These are phyloP conservation scores for Rhagophthalmus giganteus DNA, from an alignment of 2,888 invertebrate species.

Conservation along the genomic window DNA sequence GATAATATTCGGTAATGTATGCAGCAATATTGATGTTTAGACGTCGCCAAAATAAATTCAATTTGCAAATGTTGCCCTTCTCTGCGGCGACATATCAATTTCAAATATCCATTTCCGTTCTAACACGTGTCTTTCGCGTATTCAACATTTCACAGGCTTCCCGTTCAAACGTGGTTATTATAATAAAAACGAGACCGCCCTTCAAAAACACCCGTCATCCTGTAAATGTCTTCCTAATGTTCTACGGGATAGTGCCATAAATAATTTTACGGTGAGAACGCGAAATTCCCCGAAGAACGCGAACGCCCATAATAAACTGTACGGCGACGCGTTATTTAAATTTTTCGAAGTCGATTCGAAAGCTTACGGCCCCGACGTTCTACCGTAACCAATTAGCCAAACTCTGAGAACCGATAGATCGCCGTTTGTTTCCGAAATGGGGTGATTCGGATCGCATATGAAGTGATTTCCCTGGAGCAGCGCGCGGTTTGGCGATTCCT, in stretches of 20 bases:
- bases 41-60: constrained; percentile 43
- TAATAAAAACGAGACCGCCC: constrained; percentile 45
- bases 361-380: too few species aligned
- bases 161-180: constrained; percentile 43
- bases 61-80: constrained; percentile 47
- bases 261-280: constrained; percentile 49
- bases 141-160: constrained; percentile 47
- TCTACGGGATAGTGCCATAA: constrained; percentile 46
- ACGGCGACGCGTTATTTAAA: too few species aligned
- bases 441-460: constrained; percentile 47
- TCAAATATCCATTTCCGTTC: constrained; percentile 45
- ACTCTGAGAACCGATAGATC: constrained; percentile 49
- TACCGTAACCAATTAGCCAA: constrained; percentile 49
- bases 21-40: constrained; percentile 22
- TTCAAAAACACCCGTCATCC: constrained; percentile 37
- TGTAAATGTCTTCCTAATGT: constrained; percentile 47
- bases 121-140: constrained; percentile 48
- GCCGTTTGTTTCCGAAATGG: constrained; percentile 48
- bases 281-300: constrained; percentile 38
- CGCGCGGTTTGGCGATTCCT: constrained; percentile 32
- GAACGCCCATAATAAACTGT: too few species aligned
- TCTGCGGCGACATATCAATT: constrained; percentile 46
- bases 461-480: constrained; percentile 48
- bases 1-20: constrained; percentile 18
- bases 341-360: too few species aligned